Evolutionary conservation across 2,888 invertebrate species (phyloP), one percentile per base, ranked within the genome.

Genomic region (Monochamus alternatus): DNA sequence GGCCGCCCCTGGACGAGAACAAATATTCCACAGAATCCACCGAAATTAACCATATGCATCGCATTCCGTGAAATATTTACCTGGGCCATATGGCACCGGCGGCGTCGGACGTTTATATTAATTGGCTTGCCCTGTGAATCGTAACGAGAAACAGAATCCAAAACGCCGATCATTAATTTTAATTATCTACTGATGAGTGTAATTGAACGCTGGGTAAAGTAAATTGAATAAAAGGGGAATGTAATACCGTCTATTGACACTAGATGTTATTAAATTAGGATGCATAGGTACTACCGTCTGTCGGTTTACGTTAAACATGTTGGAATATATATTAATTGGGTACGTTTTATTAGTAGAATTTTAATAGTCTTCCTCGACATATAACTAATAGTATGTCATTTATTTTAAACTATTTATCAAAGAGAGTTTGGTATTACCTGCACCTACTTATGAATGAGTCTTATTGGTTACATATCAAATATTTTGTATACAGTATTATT

Each of bases 111-210:
- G 14, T 47, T 5, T 10, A 66, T 38, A 66, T 66, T 66, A 66
- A 66, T 66, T 66, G 66, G 66, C 38, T 52, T 55, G 51, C 3
- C 31, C 55, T 30, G 52, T 66, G 68, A 58, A 38, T 22, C 60
- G 67, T 66, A 74, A 74, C 68, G 66, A 62, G 52, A 38, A 74
- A 67, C 67, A 68, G 67, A 68, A 74, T 68, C 73, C 73, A 47
- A 59, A 32, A 62, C 31, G 51, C 52, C 14, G 59, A 67, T 74
- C 73, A 74, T 74, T 74, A 74, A 74, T 74, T 74, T 74, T 74
- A 74, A 74, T 67, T 74, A 67, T 59, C 43, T 52, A 74, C 52
- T 12, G 67, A 67, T 74, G 59, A 62, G 59, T 22, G 62, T 68
- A 68, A 74, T 74, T 74, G 73, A 74, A 65, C 47, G 59, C 22